Base-by-base conservation (phyloP, 2,888 invertebrate genomes). In the Meteorus cinctellus region DNA sequence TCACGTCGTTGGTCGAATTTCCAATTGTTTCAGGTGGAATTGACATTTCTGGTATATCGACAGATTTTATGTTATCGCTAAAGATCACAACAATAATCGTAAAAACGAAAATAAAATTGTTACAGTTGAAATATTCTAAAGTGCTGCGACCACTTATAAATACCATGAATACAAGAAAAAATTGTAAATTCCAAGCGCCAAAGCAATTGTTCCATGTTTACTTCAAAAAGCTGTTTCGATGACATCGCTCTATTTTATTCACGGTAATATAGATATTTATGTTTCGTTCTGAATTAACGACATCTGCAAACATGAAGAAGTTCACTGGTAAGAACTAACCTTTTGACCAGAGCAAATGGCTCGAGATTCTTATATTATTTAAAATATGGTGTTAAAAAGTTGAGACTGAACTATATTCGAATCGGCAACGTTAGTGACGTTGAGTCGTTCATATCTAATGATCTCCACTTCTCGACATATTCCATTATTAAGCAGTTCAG, bases 1-100 rank as follows among this genome's bases (percentile, higher is more conserved):
- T 70, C 75, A 72, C 66, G 77, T 76, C 72, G 75, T 74, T 76
- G 75, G 77, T 75, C 69, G 75, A 1, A n/a, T 62, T 62, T 55
- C 55, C 55, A n/a, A 55, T 55, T 55, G 55, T 55, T 55, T n/a
- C 14, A 55, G 55, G 55, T 8, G 24, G 55, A 55, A 55, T 55
- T 19, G 55, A 12, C 8, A 41, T 10, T 41, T 41, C 41, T 41
- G 41, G 12, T 41, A 41, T 41, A 12, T 41, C 41, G 41, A 41
- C 8, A 41, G 48, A 48, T 2, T 16, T 48, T 48, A 48, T n/a
- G 2, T 0, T n/a, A 48, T 48, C n/a, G 2, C 16, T 4, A 16
- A 48, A 48, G 48, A 48, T n/a, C 48, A n/a, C 48, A n/a, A n/a
- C 4, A n/a, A 48, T 4, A 4, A 48, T n/a, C 48, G 48, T 48